phyloP scores from a whole-genome alignment of 1,140 invertebrate genomes.

The Holcopasites calliopsidis region DNA sequence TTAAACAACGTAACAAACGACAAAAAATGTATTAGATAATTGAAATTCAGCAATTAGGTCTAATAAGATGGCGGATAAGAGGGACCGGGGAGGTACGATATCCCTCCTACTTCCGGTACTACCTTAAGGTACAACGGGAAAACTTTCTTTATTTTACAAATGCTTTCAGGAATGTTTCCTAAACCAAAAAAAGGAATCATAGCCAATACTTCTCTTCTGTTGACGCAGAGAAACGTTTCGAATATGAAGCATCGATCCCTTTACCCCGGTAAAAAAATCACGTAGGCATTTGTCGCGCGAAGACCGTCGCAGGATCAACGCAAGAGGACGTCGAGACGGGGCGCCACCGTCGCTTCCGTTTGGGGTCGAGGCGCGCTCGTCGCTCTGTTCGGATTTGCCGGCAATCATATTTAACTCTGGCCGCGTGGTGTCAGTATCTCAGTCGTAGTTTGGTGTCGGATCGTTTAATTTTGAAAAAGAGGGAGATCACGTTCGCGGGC shows the following conservation, averaged over 20 bases:
- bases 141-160: no score
- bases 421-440: slow-evolving; percentile 61
- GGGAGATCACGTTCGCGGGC: not conserved
- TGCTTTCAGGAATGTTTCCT: no score
- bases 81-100: no score
- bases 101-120: no score
- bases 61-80: no score
- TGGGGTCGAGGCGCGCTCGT: not conserved
- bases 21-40: no score
- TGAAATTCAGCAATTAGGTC: no score
- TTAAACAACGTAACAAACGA: no score
- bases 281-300: slow-evolving; percentile 19
- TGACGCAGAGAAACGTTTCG: not conserved
- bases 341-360: slow-evolving; percentile 16
- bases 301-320: not conserved
- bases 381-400: not conserved
- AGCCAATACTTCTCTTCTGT: not conserved
- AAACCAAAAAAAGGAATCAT: no score
- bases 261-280: slow-evolving; percentile 21
- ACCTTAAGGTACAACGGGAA: no score
- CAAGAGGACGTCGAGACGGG: not conserved
- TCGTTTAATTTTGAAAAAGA: not conserved
- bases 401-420: slow-evolving; percentile 67
- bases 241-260: not conserved
- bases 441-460: slow-evolving; percentile 48